Conservation (phyloP, 2,113 vertebrate genomes). For the Furnarius figulus region DNA sequence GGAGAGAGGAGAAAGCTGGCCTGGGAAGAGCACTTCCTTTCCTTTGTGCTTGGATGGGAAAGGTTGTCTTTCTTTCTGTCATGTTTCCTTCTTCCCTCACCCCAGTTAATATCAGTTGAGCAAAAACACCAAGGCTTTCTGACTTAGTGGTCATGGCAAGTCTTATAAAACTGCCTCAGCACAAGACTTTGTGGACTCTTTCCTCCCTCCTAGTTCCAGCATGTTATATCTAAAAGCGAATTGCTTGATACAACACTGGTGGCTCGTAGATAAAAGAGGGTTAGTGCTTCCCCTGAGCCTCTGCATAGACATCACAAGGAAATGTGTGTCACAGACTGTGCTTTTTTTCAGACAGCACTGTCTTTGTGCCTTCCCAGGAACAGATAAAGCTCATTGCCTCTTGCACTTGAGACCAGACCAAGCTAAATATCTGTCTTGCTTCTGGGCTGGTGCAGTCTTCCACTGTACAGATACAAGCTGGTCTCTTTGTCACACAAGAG, state of each 20-base stretch:
- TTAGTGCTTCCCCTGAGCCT: background rate
- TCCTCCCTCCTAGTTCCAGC: background rate
- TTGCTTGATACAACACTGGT: rapidly evolving
- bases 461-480: background rate
- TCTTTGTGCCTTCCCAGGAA: background rate
- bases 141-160: background rate
- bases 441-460: background rate
- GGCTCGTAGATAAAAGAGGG: background rate
- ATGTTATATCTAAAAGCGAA: background rate
- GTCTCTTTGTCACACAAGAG: background rate
- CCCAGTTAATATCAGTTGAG: background rate
- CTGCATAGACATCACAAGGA: background rate
- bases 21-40: background rate
- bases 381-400: background rate
- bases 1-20: background rate
- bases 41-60: background rate
- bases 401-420: background rate
- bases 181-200: background rate
- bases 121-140: background rate
- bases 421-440: background rate
- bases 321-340: background rate
- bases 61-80: background rate
- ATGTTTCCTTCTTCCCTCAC: background rate
- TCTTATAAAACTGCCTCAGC: background rate
- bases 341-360: background rate